Percentiles rank a stretch among this genome's conserved stretches.
These are phyloP conservation scores for Antheraea yamamai DNA, from an alignment of 2,888 invertebrate species.

Conservation along the genomic window DNA sequence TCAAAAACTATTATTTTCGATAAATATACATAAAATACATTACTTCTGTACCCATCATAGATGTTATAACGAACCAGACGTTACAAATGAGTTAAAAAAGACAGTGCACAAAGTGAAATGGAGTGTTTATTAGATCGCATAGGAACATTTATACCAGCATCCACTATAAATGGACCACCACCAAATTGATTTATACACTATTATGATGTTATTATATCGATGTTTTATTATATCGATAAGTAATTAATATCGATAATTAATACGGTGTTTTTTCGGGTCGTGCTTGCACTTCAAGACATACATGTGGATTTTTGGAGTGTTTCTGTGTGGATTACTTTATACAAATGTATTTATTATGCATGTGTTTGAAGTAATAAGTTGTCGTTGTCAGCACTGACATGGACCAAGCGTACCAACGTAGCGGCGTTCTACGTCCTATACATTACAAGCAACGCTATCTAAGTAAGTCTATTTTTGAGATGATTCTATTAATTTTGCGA, in stretches of 20 bases:
- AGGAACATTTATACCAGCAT: constrained; percentile 5
- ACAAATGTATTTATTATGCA: too few relatives aligned
- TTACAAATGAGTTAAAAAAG: constrained; percentile 18
- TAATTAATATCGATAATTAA: not conserved
- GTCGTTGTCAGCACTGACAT: too few relatives aligned
- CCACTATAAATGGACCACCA: not conserved
- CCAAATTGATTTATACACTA: not conserved
- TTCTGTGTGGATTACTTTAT: too few relatives aligned
- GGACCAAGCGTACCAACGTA: too few relatives aligned
- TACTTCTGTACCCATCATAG: not conserved
- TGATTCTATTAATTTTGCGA: too few relatives aligned
- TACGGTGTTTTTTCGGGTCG: not conserved
- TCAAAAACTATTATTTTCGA: not conserved
- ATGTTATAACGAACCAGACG: constrained; percentile 7
- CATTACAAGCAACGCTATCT: too few relatives aligned
- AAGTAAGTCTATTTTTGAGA: too few relatives aligned
- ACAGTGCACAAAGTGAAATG: constrained; percentile 22
- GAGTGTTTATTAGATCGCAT: constrained; percentile 1
- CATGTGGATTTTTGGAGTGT: too few relatives aligned
- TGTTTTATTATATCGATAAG: not conserved
- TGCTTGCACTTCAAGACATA: too few relatives aligned
- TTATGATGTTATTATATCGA: too few relatives aligned
- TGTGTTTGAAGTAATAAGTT: too few relatives aligned
- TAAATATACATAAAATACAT: not conserved
- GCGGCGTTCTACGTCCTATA: too few relatives aligned